Evolutionary conservation across 2,888 invertebrate species (phyloP), one percentile per base, ranked within the genome.

Genomic region (Agrilus biguttatus): DNA sequence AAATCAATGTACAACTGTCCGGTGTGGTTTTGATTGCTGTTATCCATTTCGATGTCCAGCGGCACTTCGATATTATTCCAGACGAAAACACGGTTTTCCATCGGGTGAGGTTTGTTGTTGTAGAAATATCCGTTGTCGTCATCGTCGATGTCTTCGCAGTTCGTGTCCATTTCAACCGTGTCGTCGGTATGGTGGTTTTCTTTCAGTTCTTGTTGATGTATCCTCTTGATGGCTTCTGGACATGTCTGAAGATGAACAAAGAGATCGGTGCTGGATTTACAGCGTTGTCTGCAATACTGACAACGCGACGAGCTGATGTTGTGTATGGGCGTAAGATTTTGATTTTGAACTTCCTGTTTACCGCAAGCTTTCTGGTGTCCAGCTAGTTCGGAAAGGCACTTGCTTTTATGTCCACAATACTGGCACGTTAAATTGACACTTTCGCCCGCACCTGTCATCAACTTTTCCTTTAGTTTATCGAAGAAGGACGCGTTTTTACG

Each of bases 221-320:
- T 65, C 66, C 37, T 68, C 67, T 47, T 70, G 40, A 65, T 62
- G 28, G 76, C 73, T 52, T 74, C 78, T 7, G 66, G 65, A 58
- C 89, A 89, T 33, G 76, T 77, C 63, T 79, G 77, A 61, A 87
- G 69, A 60, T 90, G 90, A 45, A 77, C 68, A 48, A 79, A 70
- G 39, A 90, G 70, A 66, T 88, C 89, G 4, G 78, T 74, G 53
- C 84, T 85, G 21, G 84, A 85, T 67, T 89, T 89, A 65, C 88
- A 90, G 47, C 88, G 74, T 61, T 86, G 87, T 49, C 88, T 75
- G 62, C 90, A 90, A 60, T 82, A 80, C 63, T 87, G 87, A 61
- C 90, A 90, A 45, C 89, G 74, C 40, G 85, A 83, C 12, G 86
- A 83, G 48, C 80, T 77, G 54, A 68, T 72, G 37, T 71, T 62